Evolutionary conservation across 2,888 invertebrate species (phyloP).

Genomic region (Trissoscelio sp.): DNA sequence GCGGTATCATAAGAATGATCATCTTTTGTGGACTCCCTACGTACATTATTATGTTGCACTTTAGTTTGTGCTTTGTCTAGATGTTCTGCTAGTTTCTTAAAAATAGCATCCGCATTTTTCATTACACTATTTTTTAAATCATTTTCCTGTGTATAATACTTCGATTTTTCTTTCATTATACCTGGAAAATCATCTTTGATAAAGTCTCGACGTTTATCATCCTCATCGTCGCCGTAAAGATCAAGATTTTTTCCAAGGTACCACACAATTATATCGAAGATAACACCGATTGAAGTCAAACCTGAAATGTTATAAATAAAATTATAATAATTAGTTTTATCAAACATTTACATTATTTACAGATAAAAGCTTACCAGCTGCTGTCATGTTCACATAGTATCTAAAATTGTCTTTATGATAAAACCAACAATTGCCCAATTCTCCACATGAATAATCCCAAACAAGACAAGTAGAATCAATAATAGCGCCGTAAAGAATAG

Average conservation of each 20-base stretch:
- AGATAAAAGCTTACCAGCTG: conserved; percentile 85
- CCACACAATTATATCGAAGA: conserved; percentile 87
- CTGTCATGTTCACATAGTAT: conserved; percentile 85
- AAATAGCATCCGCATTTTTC: conserved; percentile 47
- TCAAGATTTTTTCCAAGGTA: conserved; percentile 86
- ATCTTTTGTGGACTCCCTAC: conserved; percentile 40
- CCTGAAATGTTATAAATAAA: conserved; percentile 80
- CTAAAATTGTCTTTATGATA: conserved; percentile 87
- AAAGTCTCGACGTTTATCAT: conserved; percentile 77
- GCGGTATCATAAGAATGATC: conserved; percentile 12
- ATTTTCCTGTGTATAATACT: conserved; percentile 54
- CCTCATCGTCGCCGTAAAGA: conserved; percentile 84
- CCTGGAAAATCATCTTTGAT: conserved; percentile 70
- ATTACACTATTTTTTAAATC: conserved; percentile 34
- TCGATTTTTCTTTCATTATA: conserved; percentile 58
- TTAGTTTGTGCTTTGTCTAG: conserved; percentile 43
- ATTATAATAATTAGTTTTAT: too few relatives aligned
- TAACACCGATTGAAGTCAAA: conserved; percentile 85
- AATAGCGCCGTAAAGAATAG: conserved; percentile 88
- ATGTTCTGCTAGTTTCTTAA: conserved; percentile 54
- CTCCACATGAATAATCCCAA: conserved; percentile 87
- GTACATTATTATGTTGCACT: conserved; percentile 32
- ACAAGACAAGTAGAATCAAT: conserved; percentile 88
- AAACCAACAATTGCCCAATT: conserved; percentile 87
- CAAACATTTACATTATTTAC: too few relatives aligned